Evolutionary conservation across 1,140 invertebrate species (phyloP).

Genomic region (Chrysomallon squamiferum): DNA sequence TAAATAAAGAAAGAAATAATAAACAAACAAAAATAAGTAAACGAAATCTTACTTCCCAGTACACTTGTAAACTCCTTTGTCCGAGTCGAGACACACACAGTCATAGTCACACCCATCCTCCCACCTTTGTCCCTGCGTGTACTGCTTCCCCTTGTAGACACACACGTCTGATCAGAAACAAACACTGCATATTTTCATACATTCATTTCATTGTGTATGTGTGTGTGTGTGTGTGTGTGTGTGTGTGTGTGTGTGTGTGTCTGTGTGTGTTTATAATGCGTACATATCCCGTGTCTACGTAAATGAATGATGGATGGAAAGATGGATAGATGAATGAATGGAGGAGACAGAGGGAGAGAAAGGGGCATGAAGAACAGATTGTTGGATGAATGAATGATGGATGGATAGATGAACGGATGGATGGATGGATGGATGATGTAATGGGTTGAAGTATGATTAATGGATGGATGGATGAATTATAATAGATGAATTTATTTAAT

Average conservation of each 20-base stretch:
- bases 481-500: no score
- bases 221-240: constrained; percentile 35
- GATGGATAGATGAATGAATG: no score
- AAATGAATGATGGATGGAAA: no score
- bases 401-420: no score
- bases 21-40: no score
- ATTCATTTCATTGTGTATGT: constrained; percentile 24
- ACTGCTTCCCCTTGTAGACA: constrained; percentile 31
- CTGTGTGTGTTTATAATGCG: constrained; percentile 23
- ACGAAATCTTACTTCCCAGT: constrained; percentile 33
- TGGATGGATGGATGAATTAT: no score
- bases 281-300: constrained; percentile 20
- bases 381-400: no score
- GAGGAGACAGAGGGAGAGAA: no score
- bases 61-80: constrained; percentile 34
- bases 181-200: background rate
- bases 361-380: no score
- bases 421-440: no score
- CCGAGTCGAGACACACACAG: constrained; percentile 33
- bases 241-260: constrained; percentile 26
- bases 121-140: constrained; percentile 33
- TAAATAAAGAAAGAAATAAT: no score
- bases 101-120: constrained; percentile 34
- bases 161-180: constrained; percentile 25
- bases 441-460: no score